Evolutionary conservation across 2,113 vertebrate species (phyloP).

Genomic region (Bungarus multicinctus): DNA sequence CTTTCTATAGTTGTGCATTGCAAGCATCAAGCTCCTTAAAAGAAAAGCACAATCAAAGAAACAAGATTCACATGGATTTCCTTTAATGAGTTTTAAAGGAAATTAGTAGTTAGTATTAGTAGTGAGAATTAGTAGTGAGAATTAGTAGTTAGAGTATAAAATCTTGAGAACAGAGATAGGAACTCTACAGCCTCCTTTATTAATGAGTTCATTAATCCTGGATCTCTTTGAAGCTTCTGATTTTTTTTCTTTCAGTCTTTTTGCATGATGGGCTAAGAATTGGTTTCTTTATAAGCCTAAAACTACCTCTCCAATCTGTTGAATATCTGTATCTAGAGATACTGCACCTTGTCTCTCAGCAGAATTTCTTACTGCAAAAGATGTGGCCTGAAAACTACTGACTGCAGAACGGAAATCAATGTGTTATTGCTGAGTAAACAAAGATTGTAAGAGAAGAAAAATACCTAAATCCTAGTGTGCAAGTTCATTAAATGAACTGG

Average conservation of each 20-base stretch:
- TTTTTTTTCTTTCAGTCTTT: not conserved
- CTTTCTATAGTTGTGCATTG: not conserved
- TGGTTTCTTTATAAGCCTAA: not conserved
- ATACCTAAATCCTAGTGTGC: not conserved
- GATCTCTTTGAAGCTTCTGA: not conserved
- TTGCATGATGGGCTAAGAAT: not conserved
- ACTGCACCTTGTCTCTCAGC: not conserved
- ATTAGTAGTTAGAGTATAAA: not conserved
- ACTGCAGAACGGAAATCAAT: not conserved
- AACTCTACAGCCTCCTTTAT: not conserved
- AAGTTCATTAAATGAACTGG: not conserved
- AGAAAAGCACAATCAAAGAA: not conserved
- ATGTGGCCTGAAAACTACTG: not conserved
- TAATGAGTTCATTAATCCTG: not conserved
- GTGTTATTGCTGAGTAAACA: not conserved
- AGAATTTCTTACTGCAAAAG: not conserved
- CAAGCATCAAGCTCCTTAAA: not conserved
- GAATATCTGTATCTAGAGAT: not conserved
- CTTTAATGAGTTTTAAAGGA: not conserved
- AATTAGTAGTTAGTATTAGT: too few species aligned
- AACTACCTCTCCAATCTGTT: not conserved
- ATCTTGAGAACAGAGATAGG: not conserved
- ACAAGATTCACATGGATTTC: not conserved
- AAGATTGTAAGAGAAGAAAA: not conserved
- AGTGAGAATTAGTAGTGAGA: not conserved